Evolutionary conservation across 2,113 vertebrate genomes (phyloP), one percentile per base, ranked within the genome.

Genomic region (Rhegmatorhina hoffmannsi): DNA sequence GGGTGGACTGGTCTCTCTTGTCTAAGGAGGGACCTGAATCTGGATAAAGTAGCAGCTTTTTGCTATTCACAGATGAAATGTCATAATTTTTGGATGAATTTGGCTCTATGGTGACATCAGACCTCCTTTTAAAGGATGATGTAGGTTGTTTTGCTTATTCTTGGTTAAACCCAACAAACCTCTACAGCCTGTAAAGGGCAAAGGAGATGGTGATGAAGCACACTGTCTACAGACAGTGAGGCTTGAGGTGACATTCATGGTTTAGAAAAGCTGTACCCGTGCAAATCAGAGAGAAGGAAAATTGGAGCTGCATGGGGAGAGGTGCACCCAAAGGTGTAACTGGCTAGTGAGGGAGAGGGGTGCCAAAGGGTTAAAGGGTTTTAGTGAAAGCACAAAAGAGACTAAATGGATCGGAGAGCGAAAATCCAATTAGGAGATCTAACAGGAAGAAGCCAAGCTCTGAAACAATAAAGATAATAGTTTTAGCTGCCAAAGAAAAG

Each of bases 391-490:
- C 91, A 60, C 60, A 87, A 79, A 66, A 87, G 68, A 87, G 75
- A 90, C 83, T 95, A 96, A 97, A 91, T 70, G 90, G 95, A 95
- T 91, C 0, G 2, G 83, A 95, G 84, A 81, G 76, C 46, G 95
- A 80, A 96, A 97, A 97, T 92, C 94, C 93, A 95, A 89, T 95
- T 92, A 96, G 76, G 73, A 94, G 77, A 81, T 94, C 69, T 94
- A 91, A 64, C 40, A 89, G 85, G 89, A 94, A 89, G 92, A 79
- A 96, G 70, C 87, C 84, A 90, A 90, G 84, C 85, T 76, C 76
- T 72, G 80, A 80, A 95, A 95, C 86, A 96, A 94, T 90, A 85
- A 91, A 86, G 92, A 67, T 86, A 93, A 93, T 92, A 75, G 66
- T 52, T 94, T 84, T 89, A 95, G 78, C 60, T 75, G 79, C 92